Evolutionary conservation across 2,888 invertebrate species (phyloP), one percentile per base, ranked within the genome.

Genomic region (Cybosia mesomella): DNA sequence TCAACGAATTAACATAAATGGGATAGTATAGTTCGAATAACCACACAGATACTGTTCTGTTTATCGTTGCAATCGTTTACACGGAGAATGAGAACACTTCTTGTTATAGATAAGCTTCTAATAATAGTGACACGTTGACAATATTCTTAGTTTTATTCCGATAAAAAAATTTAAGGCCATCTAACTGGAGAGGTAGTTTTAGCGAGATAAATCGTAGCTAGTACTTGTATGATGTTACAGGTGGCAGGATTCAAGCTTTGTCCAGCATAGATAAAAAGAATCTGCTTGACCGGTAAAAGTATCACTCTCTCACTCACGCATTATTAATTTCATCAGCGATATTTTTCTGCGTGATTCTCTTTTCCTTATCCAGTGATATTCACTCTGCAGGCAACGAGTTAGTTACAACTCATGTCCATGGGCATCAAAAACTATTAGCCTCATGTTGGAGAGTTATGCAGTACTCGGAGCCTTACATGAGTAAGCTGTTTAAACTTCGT

Each of bases 51-150:
- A 70, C 69, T 49, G 58, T 58, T 39, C 8, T 70, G 64, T 76
- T 72, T 78, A 77, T 70, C 61, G 49, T 72, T 58, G 32, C 72
- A 72, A 67, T 70, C 72, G 70, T 77, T 43, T 66, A 57, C 68
- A 43, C 39, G 59, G 28, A n/a, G n/a, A 49, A n/a, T 18, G n/a
- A 49, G 24, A 21, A 74, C 70, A 58, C 21, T 34, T 21, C 13
- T 32, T 21, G 58, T 21, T 21, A 1, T 21, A 13, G 21, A 34
- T 36, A 21, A n/a, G 34, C 34, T 58, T 11, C 58, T 34, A 11
- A 5, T n/a, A 49, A 49, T 49, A n/a, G 9, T n/a, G 49, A n/a
- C n/a, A n/a, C 49, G 49, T 49, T 49, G 49, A 49, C 18, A 49
- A 49, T 9, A n/a, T 49, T 49, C 8, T 49, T n/a, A n/a, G 49